These are phyloP conservation scores for Orthonychiurus folsomi DNA, from an alignment of 2,888 invertebrate species.

Conservation along the genomic window DNA sequence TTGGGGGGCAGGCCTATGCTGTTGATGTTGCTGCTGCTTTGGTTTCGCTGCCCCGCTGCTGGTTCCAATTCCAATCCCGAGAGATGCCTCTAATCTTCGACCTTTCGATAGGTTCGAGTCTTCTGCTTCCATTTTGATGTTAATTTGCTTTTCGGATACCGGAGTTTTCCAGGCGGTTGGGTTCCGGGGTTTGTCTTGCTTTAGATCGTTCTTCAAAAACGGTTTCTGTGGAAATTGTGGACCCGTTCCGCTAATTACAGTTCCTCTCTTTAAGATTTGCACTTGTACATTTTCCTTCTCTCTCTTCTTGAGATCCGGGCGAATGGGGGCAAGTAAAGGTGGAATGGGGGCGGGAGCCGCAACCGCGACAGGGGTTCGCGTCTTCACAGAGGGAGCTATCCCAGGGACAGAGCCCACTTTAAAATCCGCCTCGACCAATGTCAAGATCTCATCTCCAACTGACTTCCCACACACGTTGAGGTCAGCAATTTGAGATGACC, in stretches of 20 bases:
- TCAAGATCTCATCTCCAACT: constrained; percentile 14
- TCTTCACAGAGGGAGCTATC: not conserved
- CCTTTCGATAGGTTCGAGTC: not conserved
- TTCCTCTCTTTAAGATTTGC: not conserved
- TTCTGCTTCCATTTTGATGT: not conserved
- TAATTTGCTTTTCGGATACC: not conserved
- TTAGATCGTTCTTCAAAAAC: not conserved
- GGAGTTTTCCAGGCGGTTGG: not conserved
- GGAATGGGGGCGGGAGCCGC: not conserved
- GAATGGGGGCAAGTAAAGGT: not conserved
- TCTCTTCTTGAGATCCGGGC: not conserved
- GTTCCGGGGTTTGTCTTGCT: not conserved
- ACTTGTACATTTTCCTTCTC: not conserved
- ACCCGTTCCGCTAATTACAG: not conserved
- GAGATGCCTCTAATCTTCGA: not conserved
- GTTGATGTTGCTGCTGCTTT: not conserved
- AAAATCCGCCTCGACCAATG: not conserved
- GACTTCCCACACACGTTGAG: constrained; percentile 26
- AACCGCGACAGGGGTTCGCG: not conserved
- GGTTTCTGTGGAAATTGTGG: not conserved
- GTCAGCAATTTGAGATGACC: constrained; percentile 31
- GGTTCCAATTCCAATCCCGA: not conserved
- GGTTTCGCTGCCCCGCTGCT: not conserved
- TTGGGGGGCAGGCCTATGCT: not conserved
- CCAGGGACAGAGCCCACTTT: not conserved